phyloP scores from a whole-genome alignment of 1,140 invertebrate species.

The Brachystomella parvula region DNA sequence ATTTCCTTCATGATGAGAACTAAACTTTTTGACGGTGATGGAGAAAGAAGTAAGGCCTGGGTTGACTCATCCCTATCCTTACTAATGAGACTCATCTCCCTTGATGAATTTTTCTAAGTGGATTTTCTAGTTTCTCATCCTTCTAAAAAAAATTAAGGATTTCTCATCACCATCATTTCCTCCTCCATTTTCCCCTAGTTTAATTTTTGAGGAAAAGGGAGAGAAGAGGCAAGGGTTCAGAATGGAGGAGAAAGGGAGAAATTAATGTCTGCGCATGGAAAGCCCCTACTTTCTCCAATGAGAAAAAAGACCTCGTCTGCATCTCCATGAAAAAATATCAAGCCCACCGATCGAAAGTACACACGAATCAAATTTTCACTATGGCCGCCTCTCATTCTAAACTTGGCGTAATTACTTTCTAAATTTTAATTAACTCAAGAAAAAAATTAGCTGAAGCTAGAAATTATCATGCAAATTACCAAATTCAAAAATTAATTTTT shows the following conservation, averaged over 20 bases:
- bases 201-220: slow-evolving; percentile 2
- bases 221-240: not conserved
- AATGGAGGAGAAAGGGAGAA: not conserved
- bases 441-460: too few species aligned
- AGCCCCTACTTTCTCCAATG: slow-evolving; percentile 5
- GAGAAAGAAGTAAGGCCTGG: not conserved
- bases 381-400: too few species aligned
- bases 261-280: slow-evolving; percentile 1
- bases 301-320: too few species aligned
- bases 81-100: not conserved
- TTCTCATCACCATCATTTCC: not conserved
- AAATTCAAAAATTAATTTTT: too few species aligned
- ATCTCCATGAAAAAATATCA: too few species aligned
- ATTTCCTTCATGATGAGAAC: slow-evolving; percentile 7
- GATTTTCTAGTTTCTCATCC: not conserved
- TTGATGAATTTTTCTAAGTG: slow-evolving; percentile 10
- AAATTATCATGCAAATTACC: too few species aligned
- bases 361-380: too few species aligned
- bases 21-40: not conserved
- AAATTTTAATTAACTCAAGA: too few species aligned
- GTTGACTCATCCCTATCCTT: not conserved
- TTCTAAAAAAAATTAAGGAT: slow-evolving; percentile 6
- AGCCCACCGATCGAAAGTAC: too few species aligned
- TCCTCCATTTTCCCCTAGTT: not conserved
- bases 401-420: too few species aligned